phyloP scores from a whole-genome alignment of 1,140 invertebrate genomes.

The Tribolium madens region DNA sequence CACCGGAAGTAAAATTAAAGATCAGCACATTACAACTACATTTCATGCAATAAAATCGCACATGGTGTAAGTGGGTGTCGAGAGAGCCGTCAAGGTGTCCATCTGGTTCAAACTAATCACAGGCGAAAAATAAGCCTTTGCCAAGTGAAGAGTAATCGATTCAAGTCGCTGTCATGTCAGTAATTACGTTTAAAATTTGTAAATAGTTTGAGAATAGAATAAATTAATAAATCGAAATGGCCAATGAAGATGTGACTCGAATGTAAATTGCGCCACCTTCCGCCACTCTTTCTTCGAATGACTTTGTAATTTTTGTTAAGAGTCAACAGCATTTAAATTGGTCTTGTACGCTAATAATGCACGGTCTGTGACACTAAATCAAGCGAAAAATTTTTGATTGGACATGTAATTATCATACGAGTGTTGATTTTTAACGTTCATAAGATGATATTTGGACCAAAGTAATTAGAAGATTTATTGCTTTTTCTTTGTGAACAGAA shows the following conservation, averaged over 20 bases:
- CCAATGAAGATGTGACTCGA: conserved; percentile 21
- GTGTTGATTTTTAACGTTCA: conserved; percentile 12
- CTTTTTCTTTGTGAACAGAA: conserved; percentile 5
- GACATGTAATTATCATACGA: conserved; percentile 6
- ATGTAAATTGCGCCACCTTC: conserved; percentile 19
- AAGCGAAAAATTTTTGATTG: conserved; percentile 5
- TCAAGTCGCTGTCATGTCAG: conserved; percentile 14
- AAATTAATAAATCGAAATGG: conserved; percentile 18
- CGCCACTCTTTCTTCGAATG: conserved; percentile 24
- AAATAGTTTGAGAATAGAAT: conserved; percentile 6
- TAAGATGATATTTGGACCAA: neutral
- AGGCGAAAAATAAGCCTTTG: conserved; percentile 12
- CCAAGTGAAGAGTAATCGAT: conserved; percentile 9
- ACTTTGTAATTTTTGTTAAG: conserved; percentile 7
- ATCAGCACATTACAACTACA: neutral
- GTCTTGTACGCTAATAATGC: conserved; percentile 14
- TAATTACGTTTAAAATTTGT: conserved; percentile 25
- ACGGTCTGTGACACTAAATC: conserved; percentile 11
- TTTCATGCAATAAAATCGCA: neutral
- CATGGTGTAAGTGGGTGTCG: conserved; percentile 12
- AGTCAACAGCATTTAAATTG: conserved; percentile 36
- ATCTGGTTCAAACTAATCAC: conserved; percentile 2
- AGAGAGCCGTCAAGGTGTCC: neutral
- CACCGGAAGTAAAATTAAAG: neutral
- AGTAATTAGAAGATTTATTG: conserved; percentile 14